Conservation (phyloP, 35 echinoderm and acorn worm species). For the Apostichopus japonicus region DNA sequence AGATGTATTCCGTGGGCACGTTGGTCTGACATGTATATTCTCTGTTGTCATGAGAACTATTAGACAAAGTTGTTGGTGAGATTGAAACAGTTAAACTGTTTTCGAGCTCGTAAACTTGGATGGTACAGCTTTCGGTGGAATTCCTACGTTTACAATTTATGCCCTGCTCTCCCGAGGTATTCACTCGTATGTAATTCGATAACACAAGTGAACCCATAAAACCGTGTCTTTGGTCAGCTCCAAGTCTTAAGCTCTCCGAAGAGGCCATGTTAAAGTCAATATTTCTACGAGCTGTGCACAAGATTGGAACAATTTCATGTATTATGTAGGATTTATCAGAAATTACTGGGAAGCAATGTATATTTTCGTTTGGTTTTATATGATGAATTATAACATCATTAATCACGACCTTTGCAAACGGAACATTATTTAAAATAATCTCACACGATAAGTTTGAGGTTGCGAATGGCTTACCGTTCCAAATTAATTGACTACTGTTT, state of each 20-base stretch:
- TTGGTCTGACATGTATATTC: not conserved
- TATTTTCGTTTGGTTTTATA: not conserved
- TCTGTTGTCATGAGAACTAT: not conserved
- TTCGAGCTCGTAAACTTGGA: not conserved
- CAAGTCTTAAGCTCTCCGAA: not conserved
- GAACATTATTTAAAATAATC: not conserved
- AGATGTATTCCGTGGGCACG: not conserved
- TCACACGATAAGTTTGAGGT: not conserved
- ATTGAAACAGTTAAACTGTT: not conserved
- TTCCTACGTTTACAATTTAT: not conserved
- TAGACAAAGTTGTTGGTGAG: not conserved
- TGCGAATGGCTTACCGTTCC: not conserved
- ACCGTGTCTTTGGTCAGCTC: not conserved
- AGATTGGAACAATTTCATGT: not conserved
- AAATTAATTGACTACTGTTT: not conserved
- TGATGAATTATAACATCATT: not conserved
- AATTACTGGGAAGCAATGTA: not conserved
- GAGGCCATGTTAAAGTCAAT: not conserved
- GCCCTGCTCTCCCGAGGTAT: not conserved
- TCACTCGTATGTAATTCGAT: not conserved
- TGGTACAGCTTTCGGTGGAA: not conserved
- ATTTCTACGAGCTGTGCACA: not conserved
- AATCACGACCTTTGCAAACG: not conserved
- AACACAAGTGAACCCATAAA: not conserved
- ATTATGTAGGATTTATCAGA: not conserved